Conservation (phyloP, 2,888 invertebrate genomes). For the Sminthurinus aureus region DNA sequence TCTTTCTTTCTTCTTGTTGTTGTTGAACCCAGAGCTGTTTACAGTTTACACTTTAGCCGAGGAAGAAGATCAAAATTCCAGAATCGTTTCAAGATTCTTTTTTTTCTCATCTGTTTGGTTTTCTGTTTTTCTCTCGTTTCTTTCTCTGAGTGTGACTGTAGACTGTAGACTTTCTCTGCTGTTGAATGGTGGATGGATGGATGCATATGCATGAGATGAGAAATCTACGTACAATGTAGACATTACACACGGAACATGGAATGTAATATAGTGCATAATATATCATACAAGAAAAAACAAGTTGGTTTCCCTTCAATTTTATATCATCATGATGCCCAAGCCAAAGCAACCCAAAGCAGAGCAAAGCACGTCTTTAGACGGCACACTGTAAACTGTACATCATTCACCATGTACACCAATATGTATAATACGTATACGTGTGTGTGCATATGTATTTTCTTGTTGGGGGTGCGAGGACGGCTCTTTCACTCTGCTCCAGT, state of each 20-base stretch:
- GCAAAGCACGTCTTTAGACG: too few relatives aligned
- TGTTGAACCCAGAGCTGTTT: constrained; percentile 36
- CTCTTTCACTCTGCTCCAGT: not conserved
- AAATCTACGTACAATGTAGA: not conserved
- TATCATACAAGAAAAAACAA: not conserved
- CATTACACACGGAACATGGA: not conserved
- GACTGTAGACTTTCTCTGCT: not conserved
- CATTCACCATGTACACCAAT: too few relatives aligned
- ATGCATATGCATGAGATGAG: too few relatives aligned
- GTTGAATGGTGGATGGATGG: not conserved
- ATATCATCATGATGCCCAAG: too few relatives aligned
- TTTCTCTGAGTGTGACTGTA: too few relatives aligned
- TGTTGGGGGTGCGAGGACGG: constrained; percentile 9
- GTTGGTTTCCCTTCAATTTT: too few relatives aligned
- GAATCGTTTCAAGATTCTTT: constrained; percentile 40
- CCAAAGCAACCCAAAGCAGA: too few relatives aligned
- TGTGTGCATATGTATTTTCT: constrained; percentile 1
- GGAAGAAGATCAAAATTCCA: constrained; percentile 43
- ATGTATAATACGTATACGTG: not conserved
- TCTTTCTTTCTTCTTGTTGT: too few relatives aligned
- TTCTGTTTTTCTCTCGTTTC: not conserved
- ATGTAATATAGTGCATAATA: not conserved
- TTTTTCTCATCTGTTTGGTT: not conserved
- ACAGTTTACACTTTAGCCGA: constrained; percentile 34
- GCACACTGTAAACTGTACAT: too few relatives aligned